These are phyloP conservation scores for Alaudala cheleensis DNA, from an alignment of 2,113 vertebrate species.

Conservation along the genomic window DNA sequence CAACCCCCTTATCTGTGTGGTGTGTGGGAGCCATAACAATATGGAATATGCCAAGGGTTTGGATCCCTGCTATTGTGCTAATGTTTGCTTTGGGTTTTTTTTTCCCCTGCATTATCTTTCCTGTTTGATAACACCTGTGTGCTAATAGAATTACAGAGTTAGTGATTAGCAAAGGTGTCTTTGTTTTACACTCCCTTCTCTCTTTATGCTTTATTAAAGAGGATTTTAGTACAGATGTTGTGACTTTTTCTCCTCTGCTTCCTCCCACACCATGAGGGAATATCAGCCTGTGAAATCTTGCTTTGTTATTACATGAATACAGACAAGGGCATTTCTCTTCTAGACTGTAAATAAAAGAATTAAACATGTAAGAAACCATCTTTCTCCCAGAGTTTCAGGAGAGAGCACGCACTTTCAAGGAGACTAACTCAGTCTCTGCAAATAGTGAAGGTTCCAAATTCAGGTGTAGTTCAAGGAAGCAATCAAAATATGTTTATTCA, in stretches of 20 bases:
- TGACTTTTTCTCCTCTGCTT: neutral
- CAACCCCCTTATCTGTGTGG: neutral
- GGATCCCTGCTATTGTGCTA: neutral
- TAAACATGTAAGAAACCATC: neutral
- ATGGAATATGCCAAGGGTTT: neutral
- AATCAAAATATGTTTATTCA: neutral
- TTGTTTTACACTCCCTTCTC: neutral
- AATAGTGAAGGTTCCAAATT: neutral
- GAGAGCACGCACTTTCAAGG: neutral
- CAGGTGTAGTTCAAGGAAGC: neutral
- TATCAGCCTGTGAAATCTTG: neutral
- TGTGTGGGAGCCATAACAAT: neutral
- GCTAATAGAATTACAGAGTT: conserved; percentile 6
- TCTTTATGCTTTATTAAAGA: neutral
- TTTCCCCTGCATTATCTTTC: neutral
- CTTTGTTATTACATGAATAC: conserved; percentile 10
- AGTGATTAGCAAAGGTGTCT: neutral
- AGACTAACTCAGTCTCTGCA: neutral
- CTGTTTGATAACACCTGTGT: conserved; percentile 16
- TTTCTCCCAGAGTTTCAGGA: neutral
- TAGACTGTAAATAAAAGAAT: neutral
- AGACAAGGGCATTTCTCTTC: neutral
- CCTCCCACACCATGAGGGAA: neutral
- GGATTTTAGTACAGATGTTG: neutral
- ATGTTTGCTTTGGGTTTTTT: neutral